Percentiles rank a stretch among this genome's conserved stretches.
These are phyloP conservation scores for Dufourea novaeangliae DNA, from an alignment of 1,140 invertebrate genomes.

Conservation along the genomic window DNA sequence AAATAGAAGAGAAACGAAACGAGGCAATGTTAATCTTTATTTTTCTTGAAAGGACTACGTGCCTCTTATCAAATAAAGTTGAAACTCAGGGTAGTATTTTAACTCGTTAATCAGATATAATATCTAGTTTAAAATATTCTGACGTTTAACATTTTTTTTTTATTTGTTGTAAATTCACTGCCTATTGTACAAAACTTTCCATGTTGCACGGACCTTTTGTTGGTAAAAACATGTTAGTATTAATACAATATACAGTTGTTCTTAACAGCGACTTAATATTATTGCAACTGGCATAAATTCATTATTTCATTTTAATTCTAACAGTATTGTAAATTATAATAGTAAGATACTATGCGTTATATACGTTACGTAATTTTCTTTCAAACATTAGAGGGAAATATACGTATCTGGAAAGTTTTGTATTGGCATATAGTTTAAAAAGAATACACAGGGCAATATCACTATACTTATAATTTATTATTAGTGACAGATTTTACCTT, in stretches of 20 bases:
- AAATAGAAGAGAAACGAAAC: slow-evolving; percentile 24
- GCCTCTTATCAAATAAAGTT: slow-evolving; percentile 39
- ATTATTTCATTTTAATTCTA: background rate
- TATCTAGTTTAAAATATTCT: slow-evolving; percentile 38
- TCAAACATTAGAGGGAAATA: background rate
- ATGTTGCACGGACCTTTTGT: background rate
- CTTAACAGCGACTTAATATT: slow-evolving; percentile 6
- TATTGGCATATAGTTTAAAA: slow-evolving; percentile 25
- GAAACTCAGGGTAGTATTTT: slow-evolving; percentile 51
- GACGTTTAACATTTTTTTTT: slow-evolving; percentile 29
- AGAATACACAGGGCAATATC: slow-evolving; percentile 25
- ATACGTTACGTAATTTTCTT: background rate
- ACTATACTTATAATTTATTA: slow-evolving; percentile 42
- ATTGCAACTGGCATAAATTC: background rate
- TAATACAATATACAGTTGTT: slow-evolving; percentile 12
- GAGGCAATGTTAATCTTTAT: slow-evolving; percentile 44
- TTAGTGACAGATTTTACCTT: slow-evolving; percentile 9
- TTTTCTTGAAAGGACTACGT: slow-evolving; percentile 31
- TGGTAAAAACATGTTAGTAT: background rate
- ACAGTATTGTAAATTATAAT: background rate
- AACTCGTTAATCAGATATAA: slow-evolving; percentile 42
- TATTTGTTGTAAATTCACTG: slow-evolving; percentile 50
- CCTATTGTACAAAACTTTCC: slow-evolving; percentile 38
- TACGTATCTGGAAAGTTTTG: slow-evolving; percentile 38
- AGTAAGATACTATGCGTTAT: background rate